These are phyloP conservation scores for Acarapis woodi DNA, from an alignment of 1,140 invertebrate genomes.

Conservation along the genomic window DNA sequence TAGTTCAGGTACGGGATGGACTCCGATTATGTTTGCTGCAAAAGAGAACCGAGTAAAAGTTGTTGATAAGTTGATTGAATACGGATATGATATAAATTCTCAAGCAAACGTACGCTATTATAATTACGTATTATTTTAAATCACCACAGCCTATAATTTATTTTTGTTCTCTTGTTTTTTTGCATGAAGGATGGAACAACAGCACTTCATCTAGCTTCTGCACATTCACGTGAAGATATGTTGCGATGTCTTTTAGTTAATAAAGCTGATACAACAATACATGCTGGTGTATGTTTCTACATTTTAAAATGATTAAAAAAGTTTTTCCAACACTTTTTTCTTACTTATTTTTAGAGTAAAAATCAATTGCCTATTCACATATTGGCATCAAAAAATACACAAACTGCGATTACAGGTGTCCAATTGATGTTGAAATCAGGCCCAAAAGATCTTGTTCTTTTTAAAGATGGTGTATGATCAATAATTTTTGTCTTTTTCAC, in stretches of 20 bases:
- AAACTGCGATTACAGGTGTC: slow-evolving; percentile 58
- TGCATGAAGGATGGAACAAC: slow-evolving; percentile 89
- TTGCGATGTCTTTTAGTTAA: slow-evolving; percentile 62
- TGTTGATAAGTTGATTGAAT: slow-evolving; percentile 58
- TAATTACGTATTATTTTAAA: too few relatives aligned
- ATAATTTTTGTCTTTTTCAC: too few relatives aligned
- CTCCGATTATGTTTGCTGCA: slow-evolving; percentile 71
- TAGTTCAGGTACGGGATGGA: too few relatives aligned
- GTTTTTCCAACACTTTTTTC: too few relatives aligned
- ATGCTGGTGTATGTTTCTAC: too few relatives aligned
- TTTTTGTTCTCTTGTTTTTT: too few relatives aligned
- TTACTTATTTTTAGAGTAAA: too few relatives aligned
- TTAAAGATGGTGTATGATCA: slow-evolving; percentile 47
- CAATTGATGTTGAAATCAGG: slow-evolving; percentile 47
- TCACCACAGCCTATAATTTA: too few relatives aligned
- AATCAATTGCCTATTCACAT: slow-evolving; percentile 67
- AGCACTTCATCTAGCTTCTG: slow-evolving; percentile 64
- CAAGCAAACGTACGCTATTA: too few relatives aligned
- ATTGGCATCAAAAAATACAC: slow-evolving; percentile 57
- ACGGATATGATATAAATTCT: slow-evolving; percentile 62
- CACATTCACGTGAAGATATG: slow-evolving; percentile 76
- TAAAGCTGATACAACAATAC: slow-evolving; percentile 60
- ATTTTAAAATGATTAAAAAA: too few relatives aligned
- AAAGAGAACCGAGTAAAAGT: slow-evolving; percentile 69
- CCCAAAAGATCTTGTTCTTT: slow-evolving; percentile 53